Conservation (phyloP, 2,113 vertebrate genomes). For the Pundamilia nyererei region DNA sequence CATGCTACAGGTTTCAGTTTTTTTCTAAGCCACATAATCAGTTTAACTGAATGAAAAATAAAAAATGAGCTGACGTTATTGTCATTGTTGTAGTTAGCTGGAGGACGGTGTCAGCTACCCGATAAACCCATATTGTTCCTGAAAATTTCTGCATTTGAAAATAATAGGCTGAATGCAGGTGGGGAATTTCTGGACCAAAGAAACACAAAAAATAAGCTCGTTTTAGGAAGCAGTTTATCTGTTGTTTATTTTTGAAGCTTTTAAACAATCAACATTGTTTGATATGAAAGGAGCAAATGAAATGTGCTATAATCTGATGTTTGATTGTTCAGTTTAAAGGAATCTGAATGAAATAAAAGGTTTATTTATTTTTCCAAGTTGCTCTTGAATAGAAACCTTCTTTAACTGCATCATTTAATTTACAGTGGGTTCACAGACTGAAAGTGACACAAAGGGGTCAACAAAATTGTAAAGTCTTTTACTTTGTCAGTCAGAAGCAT, state of each 20-base stretch:
- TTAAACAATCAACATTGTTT: neutral
- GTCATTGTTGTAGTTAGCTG: neutral
- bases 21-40: neutral
- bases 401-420: neutral
- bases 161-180: neutral
- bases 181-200: neutral
- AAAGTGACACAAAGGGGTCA: neutral
- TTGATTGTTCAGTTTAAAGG: neutral
- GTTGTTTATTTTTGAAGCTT: neutral
- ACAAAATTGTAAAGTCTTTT: neutral
- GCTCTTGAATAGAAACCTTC: neutral
- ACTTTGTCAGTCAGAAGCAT: neutral
- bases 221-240: neutral
- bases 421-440: neutral
- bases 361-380: neutral
- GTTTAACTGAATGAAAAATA: neutral
- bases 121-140: neutral
- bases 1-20: neutral
- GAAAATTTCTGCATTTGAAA: neutral
- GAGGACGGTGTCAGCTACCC: neutral
- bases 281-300: neutral
- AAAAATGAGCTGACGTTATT: neutral
- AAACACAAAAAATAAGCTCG: neutral
- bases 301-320: neutral
- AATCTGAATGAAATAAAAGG: neutral